Conservation (phyloP, 2,797 vertebrate species). For the Parambassis ranga region DNA sequence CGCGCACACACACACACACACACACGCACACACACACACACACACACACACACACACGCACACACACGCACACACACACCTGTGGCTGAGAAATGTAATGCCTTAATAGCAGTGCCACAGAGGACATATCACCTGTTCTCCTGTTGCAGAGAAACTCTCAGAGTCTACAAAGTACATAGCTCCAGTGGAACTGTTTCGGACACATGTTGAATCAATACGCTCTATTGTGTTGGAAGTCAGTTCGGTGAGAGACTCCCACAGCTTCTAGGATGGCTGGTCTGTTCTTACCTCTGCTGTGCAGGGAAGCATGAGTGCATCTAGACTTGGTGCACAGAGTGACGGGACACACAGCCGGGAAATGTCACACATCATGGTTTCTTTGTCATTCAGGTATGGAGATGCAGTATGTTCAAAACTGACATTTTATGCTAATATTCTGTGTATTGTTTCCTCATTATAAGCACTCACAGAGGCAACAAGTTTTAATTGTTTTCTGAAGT, state of each 20-base stretch:
- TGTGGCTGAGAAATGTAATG: constrained; percentile 41
- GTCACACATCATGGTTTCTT: background rate
- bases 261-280: constrained; percentile 41
- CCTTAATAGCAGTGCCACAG: constrained; percentile 50
- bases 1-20: no score
- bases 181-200: constrained; percentile 48
- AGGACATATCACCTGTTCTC: constrained; percentile 48
- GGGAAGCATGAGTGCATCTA: constrained; percentile 55
- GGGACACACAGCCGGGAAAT: background rate
- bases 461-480: no score
- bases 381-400: background rate
- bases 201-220: constrained; percentile 61
- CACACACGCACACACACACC: background rate
- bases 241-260: constrained; percentile 56
- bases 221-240: constrained; percentile 62
- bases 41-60: no score
- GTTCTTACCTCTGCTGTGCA: constrained; percentile 41
- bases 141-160: constrained; percentile 40
- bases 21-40: no score
- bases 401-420: no score
- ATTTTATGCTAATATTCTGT: no score
- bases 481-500: no score
- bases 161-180: constrained; percentile 27
- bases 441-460: no score
- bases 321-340: constrained; percentile 43